A percentile compares a stretch with the other conserved stretches of the same genome.
These are phyloP conservation scores for Drosophila persimilis DNA, from an alignment of 1,140 invertebrate genomes.

Conservation along the genomic window DNA sequence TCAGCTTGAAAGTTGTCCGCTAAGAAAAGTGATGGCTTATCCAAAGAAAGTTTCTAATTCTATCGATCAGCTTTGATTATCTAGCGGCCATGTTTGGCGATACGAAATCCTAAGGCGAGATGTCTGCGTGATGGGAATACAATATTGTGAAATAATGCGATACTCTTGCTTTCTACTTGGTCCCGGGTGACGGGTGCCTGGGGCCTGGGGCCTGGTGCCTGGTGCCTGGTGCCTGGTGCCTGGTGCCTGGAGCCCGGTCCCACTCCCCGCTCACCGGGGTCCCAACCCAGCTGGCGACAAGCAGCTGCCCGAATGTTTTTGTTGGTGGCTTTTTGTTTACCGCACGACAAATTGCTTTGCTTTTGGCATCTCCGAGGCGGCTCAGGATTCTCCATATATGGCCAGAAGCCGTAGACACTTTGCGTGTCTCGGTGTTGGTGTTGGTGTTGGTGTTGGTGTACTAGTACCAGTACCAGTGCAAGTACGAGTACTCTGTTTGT, in stretches of 20 bases:
- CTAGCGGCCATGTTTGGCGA: slow-evolving; percentile 29
- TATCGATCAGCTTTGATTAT: slow-evolving; percentile 52
- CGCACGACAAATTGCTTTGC: slow-evolving; percentile 76
- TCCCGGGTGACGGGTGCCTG: neutral
- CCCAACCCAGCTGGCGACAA: slow-evolving; percentile 46
- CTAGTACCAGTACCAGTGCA: no score
- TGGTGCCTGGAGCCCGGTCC: neutral
- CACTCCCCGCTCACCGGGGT: neutral
- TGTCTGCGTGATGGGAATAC: slow-evolving; percentile 45
- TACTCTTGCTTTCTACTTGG: slow-evolving; percentile 52
- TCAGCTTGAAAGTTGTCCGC: slow-evolving; percentile 24
- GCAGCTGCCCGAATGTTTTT: slow-evolving; percentile 58
- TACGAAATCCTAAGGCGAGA: slow-evolving; percentile 40
- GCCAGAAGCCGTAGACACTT: slow-evolving; percentile 68
- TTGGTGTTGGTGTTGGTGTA: slow-evolving; percentile 18
- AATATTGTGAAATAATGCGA: slow-evolving; percentile 30
- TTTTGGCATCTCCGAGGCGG: slow-evolving; percentile 67
- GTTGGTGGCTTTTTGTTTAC: slow-evolving; percentile 62
- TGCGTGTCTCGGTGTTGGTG: slow-evolving; percentile 52
- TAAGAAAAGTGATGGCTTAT: slow-evolving; percentile 40
- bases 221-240: neutral
- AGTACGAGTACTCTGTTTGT: neutral
- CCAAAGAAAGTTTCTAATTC: slow-evolving; percentile 55
- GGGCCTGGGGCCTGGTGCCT: neutral
- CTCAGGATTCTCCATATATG: slow-evolving; percentile 70